phyloP scores from a whole-genome alignment of 2,113 vertebrate genomes.

The Oncorhynchus mykiss region DNA sequence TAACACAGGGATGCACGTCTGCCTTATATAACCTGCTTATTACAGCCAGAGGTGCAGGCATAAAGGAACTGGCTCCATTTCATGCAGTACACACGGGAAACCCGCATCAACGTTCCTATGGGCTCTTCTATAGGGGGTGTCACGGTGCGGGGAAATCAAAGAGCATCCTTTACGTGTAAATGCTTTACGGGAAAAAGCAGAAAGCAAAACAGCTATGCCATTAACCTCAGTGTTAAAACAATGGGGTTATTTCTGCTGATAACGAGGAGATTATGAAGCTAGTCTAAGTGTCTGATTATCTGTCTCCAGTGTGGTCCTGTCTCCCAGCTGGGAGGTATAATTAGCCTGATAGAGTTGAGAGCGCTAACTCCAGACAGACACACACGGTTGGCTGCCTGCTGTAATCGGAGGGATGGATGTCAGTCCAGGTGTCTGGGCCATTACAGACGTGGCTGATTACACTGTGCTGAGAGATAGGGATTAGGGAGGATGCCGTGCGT shows the following conservation, averaged over 20 bases:
- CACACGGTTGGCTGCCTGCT: not conserved
- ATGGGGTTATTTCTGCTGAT: conserved; percentile 30
- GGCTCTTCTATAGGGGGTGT: not conserved
- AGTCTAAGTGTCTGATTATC: conserved; percentile 29
- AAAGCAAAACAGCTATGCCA: conserved; percentile 19
- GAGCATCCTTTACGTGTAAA: conserved; percentile 1
- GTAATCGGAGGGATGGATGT: conserved; percentile 19
- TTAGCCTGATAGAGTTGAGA: conserved; percentile 23
- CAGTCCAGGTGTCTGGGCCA: conserved; percentile 8
- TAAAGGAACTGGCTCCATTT: conserved; percentile 41
- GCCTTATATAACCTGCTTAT: conserved; percentile 53
- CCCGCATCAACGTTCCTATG: conserved; percentile 14
- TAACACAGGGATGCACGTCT: conserved; percentile 34
- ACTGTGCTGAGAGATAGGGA: conserved; percentile 39
- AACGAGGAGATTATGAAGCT: conserved; percentile 28
- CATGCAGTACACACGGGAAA: conserved; percentile 25
- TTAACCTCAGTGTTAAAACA: conserved; percentile 20
- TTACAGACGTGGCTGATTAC: conserved; percentile 26
- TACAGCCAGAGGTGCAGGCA: conserved; percentile 42
- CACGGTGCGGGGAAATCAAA: not conserved
- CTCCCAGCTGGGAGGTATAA: conserved; percentile 44
- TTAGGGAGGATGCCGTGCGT: conserved; percentile 34
- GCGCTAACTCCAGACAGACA: conserved; percentile 10
- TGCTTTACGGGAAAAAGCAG: not conserved
- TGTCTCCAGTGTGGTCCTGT: conserved; percentile 11